Evolutionary conservation across 2,888 invertebrate genomes (phyloP).

Genomic region (Pimpla rufipes): DNA sequence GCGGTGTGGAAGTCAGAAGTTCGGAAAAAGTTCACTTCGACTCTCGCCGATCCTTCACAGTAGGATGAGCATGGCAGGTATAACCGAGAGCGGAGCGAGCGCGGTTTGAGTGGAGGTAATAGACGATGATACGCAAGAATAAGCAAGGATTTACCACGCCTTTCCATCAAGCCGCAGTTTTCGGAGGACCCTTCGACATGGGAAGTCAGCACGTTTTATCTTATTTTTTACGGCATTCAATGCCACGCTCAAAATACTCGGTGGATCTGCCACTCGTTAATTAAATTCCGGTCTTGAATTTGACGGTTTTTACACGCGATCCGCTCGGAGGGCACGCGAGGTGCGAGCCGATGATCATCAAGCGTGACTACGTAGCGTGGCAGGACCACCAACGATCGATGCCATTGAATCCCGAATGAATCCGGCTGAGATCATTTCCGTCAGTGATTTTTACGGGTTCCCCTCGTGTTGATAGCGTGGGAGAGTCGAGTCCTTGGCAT

Average conservation of each 20-base stretch:
- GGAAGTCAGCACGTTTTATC: slow-evolving; percentile 22
- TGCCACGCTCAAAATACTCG: slow-evolving; percentile 23
- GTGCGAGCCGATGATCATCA: slow-evolving; percentile 64
- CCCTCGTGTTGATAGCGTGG: slow-evolving; percentile 77
- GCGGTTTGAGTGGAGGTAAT: slow-evolving; percentile 1
- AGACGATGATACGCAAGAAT: slow-evolving; percentile 55
- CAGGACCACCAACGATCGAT: slow-evolving; percentile 77
- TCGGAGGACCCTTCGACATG: slow-evolving; percentile 9
- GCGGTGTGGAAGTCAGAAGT: not conserved
- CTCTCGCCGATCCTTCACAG: no score
- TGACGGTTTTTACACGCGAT: slow-evolving; percentile 28
- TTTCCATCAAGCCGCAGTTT: slow-evolving; percentile 50
- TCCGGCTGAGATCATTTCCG: slow-evolving; percentile 77
- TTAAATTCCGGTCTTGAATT: slow-evolving; percentile 50
- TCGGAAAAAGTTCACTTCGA: not conserved
- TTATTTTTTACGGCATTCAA: not conserved
- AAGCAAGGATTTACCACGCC: slow-evolving; percentile 57
- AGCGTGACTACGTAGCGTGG: slow-evolving; percentile 74
- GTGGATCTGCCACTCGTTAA: slow-evolving; percentile 47
- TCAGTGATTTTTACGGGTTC: slow-evolving; percentile 77
- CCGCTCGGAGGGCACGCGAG: slow-evolving; percentile 29
- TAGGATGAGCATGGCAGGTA: not conserved
- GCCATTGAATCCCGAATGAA: slow-evolving; percentile 71
- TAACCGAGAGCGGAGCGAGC: not conserved
- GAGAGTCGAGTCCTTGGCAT: slow-evolving; percentile 73